Conservation (phyloP, 2,888 invertebrate genomes). For the Timandra comae region DNA sequence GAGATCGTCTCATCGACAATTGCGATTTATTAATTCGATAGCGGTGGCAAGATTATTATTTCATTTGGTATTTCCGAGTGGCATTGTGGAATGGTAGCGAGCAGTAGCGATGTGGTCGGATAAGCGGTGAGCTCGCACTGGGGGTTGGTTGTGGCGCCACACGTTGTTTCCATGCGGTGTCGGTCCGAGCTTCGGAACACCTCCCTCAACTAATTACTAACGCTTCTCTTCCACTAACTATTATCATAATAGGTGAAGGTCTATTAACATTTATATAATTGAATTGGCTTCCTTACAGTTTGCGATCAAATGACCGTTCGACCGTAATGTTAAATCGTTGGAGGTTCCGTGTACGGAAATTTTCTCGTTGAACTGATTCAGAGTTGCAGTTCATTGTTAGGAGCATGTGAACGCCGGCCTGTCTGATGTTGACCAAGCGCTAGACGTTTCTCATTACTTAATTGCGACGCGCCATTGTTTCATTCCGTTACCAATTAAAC, state of each 20-base stretch:
- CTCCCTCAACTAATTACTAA: conserved; percentile 46
- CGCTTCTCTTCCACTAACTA: conserved; percentile 33
- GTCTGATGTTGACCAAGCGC: conserved; percentile 55
- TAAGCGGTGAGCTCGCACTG: conserved; percentile 64
- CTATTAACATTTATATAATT: conserved; percentile 11
- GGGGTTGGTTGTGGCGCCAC: conserved; percentile 52
- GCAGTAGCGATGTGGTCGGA: conserved; percentile 58
- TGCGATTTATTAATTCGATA: conserved; percentile 65
- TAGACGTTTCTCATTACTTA: conserved; percentile 67
- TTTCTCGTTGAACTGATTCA: conserved; percentile 9
- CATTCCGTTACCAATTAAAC: conserved; percentile 54
- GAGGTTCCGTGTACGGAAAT: conserved; percentile 13
- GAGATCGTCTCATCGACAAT: conserved; percentile 58
- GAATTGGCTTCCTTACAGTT: conserved; percentile 13
- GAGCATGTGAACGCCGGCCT: conserved; percentile 53
- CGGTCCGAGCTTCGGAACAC: conserved; percentile 31
- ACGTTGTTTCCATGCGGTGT: conserved; percentile 36
- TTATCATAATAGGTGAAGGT: conserved; percentile 24
- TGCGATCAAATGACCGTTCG: conserved; percentile 22
- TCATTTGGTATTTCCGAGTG: conserved; percentile 49
- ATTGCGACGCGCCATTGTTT: conserved; percentile 66
- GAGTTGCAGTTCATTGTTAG: conserved; percentile 33
- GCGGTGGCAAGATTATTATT: conserved; percentile 49
- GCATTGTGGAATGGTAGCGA: conserved; percentile 37
- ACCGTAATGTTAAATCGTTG: conserved; percentile 14